Conservation (phyloP, 2,888 invertebrate species). For the Drosophila monieri region DNA sequence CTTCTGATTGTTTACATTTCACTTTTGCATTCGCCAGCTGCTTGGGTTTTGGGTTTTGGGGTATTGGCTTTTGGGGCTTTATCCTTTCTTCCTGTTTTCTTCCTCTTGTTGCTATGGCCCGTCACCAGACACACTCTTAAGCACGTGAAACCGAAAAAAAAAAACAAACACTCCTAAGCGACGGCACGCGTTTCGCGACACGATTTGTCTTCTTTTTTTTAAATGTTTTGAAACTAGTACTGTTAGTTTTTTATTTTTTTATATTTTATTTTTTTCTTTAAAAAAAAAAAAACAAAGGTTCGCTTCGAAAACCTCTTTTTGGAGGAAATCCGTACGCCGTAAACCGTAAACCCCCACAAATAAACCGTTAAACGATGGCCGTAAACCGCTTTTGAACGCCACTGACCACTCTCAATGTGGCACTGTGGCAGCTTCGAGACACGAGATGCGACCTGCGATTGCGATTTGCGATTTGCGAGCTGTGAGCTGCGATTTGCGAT, state of each 20-base stretch:
- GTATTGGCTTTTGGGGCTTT: background rate
- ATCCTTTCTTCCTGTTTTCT: background rate
- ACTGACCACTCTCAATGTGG: slow-evolving; percentile 19
- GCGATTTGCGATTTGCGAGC: background rate
- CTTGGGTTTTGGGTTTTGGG: background rate
- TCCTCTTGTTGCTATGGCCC: slow-evolving; percentile 13
- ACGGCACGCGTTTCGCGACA: slow-evolving; percentile 22
- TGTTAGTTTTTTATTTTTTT: no score
- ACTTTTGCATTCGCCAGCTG: slow-evolving; percentile 28
- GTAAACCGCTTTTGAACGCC: slow-evolving; percentile 7
- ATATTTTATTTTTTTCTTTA: background rate
- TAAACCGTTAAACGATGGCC: slow-evolving; percentile 4
- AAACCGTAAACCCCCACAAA: background rate
- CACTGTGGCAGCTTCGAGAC: slow-evolving; percentile 1
- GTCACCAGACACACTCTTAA: slow-evolving; percentile 17
- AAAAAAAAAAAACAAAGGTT: no score
- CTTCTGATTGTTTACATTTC: slow-evolving; percentile 55
- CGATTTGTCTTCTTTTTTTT: background rate
- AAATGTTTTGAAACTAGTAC: background rate
- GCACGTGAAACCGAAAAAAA: slow-evolving; percentile 7
- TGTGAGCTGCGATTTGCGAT: background rate
- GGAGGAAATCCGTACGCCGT: background rate
- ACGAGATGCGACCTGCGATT: slow-evolving; percentile 1
- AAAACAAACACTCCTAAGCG: slow-evolving; percentile 22
- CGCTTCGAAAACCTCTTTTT: no score